These are phyloP conservation scores for Tetrao urogallus DNA, from an alignment of 2,113 vertebrate genomes.

Conservation along the genomic window DNA sequence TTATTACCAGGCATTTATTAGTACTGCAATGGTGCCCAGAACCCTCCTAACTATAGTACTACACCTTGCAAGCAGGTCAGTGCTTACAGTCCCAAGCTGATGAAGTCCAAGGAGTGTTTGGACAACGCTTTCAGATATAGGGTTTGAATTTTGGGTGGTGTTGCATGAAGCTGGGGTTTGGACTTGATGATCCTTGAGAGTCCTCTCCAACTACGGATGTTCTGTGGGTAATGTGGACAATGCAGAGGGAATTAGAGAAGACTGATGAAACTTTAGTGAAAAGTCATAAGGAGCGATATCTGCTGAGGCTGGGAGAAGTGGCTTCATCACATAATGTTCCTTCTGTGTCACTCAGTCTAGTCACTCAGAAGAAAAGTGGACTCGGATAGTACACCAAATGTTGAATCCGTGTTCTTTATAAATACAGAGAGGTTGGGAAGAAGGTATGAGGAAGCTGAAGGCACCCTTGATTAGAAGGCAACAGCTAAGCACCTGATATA, in stretches of 20 bases:
- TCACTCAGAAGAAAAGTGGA: background rate
- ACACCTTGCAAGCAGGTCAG: background rate
- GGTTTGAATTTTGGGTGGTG: background rate
- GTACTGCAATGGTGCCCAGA: constrained; percentile 26
- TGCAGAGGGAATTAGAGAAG: background rate
- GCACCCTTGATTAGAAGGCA: background rate
- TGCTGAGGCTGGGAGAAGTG: background rate
- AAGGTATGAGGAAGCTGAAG: background rate
- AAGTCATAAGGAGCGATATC: background rate
- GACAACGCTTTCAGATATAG: background rate
- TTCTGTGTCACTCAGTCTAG: background rate
- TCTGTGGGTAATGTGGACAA: background rate
- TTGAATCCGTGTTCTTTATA: accelerated
- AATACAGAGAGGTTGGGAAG: background rate
- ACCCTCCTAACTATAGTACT: background rate
- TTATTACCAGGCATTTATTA: background rate
- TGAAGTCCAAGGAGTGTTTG: background rate
- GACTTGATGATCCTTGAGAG: background rate
- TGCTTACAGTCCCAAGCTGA: background rate
- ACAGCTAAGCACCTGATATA: background rate
- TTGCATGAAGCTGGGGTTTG: background rate
- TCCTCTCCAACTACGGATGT: too few relatives aligned
- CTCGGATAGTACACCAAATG: background rate
- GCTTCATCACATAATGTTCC: background rate
- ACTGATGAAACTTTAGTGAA: background rate